These are phyloP conservation scores for Cryptocephalus primarius DNA, from an alignment of 2,888 invertebrate genomes.

Conservation along the genomic window DNA sequence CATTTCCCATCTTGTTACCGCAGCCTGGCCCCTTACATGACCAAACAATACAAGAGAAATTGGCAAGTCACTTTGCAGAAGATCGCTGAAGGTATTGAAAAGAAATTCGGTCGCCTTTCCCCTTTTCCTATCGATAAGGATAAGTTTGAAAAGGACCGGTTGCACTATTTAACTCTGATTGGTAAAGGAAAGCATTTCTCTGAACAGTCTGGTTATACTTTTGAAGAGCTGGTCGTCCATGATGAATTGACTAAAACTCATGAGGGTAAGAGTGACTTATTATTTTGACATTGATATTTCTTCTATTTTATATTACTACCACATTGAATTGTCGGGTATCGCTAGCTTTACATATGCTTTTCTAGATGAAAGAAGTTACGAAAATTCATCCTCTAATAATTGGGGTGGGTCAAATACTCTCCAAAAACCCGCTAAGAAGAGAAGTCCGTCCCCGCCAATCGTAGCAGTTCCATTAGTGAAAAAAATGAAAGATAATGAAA, in stretches of 20 bases:
- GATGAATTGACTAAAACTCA: constrained; percentile 29
- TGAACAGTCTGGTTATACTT: constrained; percentile 46
- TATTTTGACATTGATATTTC: not conserved
- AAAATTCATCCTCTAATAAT: not conserved
- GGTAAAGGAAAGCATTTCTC: constrained; percentile 55
- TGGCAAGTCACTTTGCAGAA: constrained; percentile 42
- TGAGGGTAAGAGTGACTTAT: constrained; percentile 18
- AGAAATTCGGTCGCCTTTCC: constrained; percentile 57
- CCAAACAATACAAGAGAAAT: constrained; percentile 44
- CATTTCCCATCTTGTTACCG: constrained; percentile 52
- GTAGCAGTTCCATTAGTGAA: constrained; percentile 38
- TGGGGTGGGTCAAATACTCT: constrained; percentile 5
- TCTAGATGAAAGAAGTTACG: not conserved
- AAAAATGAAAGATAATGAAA: not conserved
- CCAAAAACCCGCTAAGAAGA: constrained; percentile 24
- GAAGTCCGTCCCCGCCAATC: constrained; percentile 46
- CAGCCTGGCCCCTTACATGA: constrained; percentile 48
- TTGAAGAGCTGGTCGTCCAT: constrained; percentile 40
- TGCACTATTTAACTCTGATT: constrained; percentile 50
- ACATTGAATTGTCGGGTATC: not conserved
- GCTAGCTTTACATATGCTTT: not conserved
- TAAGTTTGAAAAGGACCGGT: constrained; percentile 56
- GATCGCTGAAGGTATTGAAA: constrained; percentile 58
- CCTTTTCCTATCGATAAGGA: constrained; percentile 56
- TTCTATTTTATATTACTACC: not conserved